Evolutionary conservation across 2,797 vertebrate genomes (phyloP).

Genomic region (Pangasius sanitwongsei): DNA sequence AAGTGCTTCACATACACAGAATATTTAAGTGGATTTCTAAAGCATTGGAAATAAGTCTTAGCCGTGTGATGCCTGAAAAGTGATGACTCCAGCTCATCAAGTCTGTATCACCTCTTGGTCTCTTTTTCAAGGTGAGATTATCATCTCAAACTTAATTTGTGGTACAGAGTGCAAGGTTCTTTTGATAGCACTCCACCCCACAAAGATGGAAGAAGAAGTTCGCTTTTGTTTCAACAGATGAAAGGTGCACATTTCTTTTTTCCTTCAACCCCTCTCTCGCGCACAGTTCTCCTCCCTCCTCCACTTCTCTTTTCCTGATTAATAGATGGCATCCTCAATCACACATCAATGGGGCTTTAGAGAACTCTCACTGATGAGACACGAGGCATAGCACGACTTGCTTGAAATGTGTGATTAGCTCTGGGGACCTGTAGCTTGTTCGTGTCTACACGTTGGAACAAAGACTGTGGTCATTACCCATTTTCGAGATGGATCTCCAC

Average conservation of each 20-base stretch:
- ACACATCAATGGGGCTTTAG: slow-evolving; percentile 51
- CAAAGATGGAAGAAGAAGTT: slow-evolving; percentile 30
- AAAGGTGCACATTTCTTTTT: slow-evolving; percentile 42
- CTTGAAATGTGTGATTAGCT: slow-evolving; percentile 55
- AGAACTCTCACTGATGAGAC: slow-evolving; percentile 39
- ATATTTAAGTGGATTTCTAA: slow-evolving; percentile 19
- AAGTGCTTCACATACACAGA: neutral
- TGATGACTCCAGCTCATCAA: slow-evolving; percentile 34
- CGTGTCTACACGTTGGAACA: slow-evolving; percentile 46
- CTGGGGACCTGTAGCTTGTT: slow-evolving; percentile 47
- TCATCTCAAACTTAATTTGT: slow-evolving; percentile 39
- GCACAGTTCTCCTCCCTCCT: slow-evolving; percentile 16
- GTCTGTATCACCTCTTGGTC: neutral
- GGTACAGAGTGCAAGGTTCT: slow-evolving; percentile 20
- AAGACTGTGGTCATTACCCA: slow-evolving; percentile 40
- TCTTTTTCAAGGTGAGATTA: slow-evolving; percentile 44
- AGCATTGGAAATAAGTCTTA: slow-evolving; percentile 9
- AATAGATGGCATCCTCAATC: slow-evolving; percentile 63
- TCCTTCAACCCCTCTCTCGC: neutral
- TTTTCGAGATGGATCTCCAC: slow-evolving; percentile 39
- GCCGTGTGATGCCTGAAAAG: slow-evolving; percentile 9
- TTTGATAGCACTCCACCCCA: slow-evolving; percentile 37
- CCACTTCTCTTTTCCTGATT: slow-evolving; percentile 50
- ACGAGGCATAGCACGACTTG: slow-evolving; percentile 47
- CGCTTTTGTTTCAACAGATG: slow-evolving; percentile 46